These are phyloP conservation scores for Hypotaenidia okinawae DNA, from an alignment of 2,797 vertebrate genomes.

Conservation along the genomic window DNA sequence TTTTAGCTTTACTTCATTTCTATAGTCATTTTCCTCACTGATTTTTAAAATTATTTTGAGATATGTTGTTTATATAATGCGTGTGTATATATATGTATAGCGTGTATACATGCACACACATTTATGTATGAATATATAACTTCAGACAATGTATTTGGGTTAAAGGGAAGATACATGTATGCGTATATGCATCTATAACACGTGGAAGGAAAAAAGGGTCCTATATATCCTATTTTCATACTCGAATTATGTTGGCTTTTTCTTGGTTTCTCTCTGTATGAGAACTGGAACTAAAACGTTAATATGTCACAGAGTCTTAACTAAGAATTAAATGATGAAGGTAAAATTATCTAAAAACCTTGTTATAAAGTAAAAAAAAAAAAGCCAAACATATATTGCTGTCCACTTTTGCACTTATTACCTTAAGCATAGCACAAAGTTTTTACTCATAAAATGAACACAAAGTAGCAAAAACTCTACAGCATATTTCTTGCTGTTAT, in stretches of 20 bases:
- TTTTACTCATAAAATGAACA: constrained; percentile 31
- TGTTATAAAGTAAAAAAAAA: not conserved
- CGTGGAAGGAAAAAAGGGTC: not conserved
- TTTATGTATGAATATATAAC: not conserved
- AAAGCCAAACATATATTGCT: not conserved
- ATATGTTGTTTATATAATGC: not conserved
- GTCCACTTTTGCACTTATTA: not conserved
- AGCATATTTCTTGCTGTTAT: constrained; percentile 44
- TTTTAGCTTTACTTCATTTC: not conserved
- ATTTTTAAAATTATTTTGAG: not conserved
- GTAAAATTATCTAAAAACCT: not conserved
- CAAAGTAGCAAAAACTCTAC: not conserved
- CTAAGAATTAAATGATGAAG: not conserved
- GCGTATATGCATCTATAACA: not conserved
- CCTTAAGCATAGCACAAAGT: not conserved
- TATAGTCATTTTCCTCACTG: not conserved
- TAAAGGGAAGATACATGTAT: not conserved
- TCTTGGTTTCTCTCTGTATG: not conserved
- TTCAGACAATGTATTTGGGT: not conserved
- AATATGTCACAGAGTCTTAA: not conserved
- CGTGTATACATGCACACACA: not conserved
- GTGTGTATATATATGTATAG: not conserved
- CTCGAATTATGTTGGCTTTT: not conserved
- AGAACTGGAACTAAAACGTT: not conserved
- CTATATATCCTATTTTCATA: not conserved